Base-by-base conservation (phyloP, 2,888 invertebrate species). In the Brenthis daphne region DNA sequence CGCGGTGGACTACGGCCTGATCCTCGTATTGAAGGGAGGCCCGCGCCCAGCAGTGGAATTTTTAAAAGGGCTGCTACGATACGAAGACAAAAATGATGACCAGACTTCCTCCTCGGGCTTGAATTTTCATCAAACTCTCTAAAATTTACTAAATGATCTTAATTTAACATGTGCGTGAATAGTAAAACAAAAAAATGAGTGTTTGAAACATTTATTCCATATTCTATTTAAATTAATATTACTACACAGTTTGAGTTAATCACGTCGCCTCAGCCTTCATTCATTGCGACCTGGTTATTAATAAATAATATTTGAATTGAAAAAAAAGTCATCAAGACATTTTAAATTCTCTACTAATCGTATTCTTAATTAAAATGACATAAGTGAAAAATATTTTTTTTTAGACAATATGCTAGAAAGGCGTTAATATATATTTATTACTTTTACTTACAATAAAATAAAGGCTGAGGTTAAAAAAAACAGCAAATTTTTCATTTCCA, bases 151-250 rank as follows among this genome's bases (percentile, higher is more conserved):
- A 13, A 56, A 13, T 51, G 5, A n/a, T 51, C 20, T 20, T 20
- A 20, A 20, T 20, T 20, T 20, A 20, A 20, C 20, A 20, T 20
- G 20, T 20, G 1, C 20, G 20, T 20, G 6, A 37, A 37, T 51
- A 61, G 6, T 51, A 12, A 63, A 63, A 63, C 43, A 63, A 43
- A 63, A 43, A 37, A 20, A 37, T 16, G 16, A 43, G 54, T 67
- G 78, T 82, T 87, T 85, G 82, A 85, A 87, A 88, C 86, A 85
- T 88, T 88, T 88, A 88, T 85, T 87, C 78, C 80, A 85, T 85
- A 86, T 78, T 84, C 80, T 79, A 82, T 84, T 84, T 83, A 70
- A 81, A 81, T 78, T 80, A 80, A 77, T 79, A 79, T 82, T 84
- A 73, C 77, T 81, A 80, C 80, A 84, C 79, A 76, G 74, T 68